These are phyloP conservation scores for Himalopsyche japonica DNA, from an alignment of 2,888 invertebrate genomes.

Conservation along the genomic window DNA sequence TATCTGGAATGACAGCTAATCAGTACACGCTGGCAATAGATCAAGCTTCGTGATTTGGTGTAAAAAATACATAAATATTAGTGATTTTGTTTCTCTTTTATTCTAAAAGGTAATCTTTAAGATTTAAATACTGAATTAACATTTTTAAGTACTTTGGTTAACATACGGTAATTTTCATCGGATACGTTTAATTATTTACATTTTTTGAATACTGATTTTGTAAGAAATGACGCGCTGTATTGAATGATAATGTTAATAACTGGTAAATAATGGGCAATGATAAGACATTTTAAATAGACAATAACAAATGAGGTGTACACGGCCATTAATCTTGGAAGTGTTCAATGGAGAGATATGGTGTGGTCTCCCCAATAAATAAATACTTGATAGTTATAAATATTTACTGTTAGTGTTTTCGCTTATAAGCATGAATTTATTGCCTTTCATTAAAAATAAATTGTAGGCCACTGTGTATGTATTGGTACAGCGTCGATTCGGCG, in stretches of 20 bases:
- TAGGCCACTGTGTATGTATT: too few relatives aligned
- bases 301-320: slow-evolving; percentile 17
- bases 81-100: not conserved
- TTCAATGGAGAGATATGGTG: not conserved
- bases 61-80: not conserved
- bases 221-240: slow-evolving; percentile 2
- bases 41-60: not conserved
- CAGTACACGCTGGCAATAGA: not conserved
- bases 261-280: slow-evolving; percentile 9
- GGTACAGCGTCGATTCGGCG: too few relatives aligned
- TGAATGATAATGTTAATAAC: not conserved
- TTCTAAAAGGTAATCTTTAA: not conserved
- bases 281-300: slow-evolving; percentile 18
- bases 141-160: slow-evolving; percentile 19
- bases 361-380: not conserved
- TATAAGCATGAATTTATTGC: not conserved
- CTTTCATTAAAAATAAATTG: too few relatives aligned
- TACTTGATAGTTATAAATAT: not conserved
- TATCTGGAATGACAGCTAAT: too few relatives aligned
- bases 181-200: slow-evolving; percentile 31
- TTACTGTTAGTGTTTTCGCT: not conserved
- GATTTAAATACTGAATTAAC: slow-evolving; percentile 10
- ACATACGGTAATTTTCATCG: slow-evolving; percentile 19
- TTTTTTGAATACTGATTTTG: slow-evolving; percentile 6
- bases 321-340: slow-evolving; percentile 8